Percentiles rank a stretch among this genome's conserved stretches.
These are phyloP conservation scores for Onychorhynchus coronatus DNA, from an alignment of 2,113 vertebrate genomes.

Conservation along the genomic window DNA sequence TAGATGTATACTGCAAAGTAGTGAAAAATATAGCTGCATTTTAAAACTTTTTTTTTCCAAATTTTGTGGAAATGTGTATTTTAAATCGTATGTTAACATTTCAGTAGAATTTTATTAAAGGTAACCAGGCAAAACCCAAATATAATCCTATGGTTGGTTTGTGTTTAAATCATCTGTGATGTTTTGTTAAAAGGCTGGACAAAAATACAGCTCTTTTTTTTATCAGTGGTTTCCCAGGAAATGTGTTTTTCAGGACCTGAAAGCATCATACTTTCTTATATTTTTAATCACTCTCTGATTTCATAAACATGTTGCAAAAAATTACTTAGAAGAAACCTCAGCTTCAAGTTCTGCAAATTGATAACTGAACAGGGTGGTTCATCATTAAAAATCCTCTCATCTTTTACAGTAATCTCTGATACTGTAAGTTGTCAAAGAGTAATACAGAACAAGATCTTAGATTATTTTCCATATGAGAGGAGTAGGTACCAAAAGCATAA, in stretches of 20 bases:
- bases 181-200: not conserved
- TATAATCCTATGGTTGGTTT: not conserved
- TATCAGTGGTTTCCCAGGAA: not conserved
- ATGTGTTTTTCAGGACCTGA: not conserved
- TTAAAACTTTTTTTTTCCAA: not conserved
- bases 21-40: not conserved
- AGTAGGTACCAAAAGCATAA: not conserved
- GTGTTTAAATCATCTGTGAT: not conserved
- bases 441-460: conserved; percentile 31
- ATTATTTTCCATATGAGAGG: conserved; percentile 24
- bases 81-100: not conserved
- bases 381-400: conserved; percentile 23
- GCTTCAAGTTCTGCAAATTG: not conserved
- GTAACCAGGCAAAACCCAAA: not conserved
- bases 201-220: not conserved
- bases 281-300: conserved; percentile 25
- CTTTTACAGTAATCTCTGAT: conserved; percentile 40
- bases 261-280: not conserved
- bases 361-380: conserved; percentile 1
- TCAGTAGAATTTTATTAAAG: not conserved
- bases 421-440: conserved; percentile 2
- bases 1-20: not conserved
- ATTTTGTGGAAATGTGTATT: not conserved
- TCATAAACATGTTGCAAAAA: conserved; percentile 22
- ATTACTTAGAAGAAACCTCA: conserved; percentile 3